Conservation (phyloP, 2,888 invertebrate species). For the Conistra vaccinii region DNA sequence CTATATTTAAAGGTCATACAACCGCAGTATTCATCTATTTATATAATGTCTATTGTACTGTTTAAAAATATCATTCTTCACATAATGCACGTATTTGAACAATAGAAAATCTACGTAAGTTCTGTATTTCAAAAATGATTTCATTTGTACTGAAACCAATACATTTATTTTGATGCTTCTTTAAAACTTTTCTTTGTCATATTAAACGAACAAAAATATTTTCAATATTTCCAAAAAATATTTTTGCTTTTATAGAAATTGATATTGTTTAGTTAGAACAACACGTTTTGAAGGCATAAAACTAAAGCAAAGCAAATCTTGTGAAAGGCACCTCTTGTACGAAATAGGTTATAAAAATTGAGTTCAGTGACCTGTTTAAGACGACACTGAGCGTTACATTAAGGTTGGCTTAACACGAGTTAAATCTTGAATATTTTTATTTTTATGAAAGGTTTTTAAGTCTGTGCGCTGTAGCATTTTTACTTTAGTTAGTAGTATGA, state of each 20-base stretch:
- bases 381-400: conserved; percentile 55
- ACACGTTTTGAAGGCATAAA: conserved; percentile 42
- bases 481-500: conserved; percentile 19
- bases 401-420: conserved; percentile 55
- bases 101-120: neutral
- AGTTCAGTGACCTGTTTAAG: conserved; percentile 59
- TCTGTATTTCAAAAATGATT: neutral
- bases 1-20: neutral
- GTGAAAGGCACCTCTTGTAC: conserved; percentile 49
- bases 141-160: neutral
- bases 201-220: conserved; percentile 20
- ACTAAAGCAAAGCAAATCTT: conserved; percentile 24
- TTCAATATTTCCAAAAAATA: conserved; percentile 1
- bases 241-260: conserved; percentile 28
- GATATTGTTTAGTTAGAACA: conserved; percentile 36
- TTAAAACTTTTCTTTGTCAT: conserved; percentile 11
- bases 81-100: neutral
- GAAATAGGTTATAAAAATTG: conserved; percentile 59
- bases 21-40: neutral
- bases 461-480: conserved; percentile 21
- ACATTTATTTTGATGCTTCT: conserved; percentile 12
- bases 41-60: neutral
- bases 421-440: conserved; percentile 53
- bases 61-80: neutral
- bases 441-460: conserved; percentile 42